These are phyloP conservation scores for Parazoanthus atlanticus DNA, from an alignment of 92 coral and sea anemone genomes.

Conservation along the genomic window DNA sequence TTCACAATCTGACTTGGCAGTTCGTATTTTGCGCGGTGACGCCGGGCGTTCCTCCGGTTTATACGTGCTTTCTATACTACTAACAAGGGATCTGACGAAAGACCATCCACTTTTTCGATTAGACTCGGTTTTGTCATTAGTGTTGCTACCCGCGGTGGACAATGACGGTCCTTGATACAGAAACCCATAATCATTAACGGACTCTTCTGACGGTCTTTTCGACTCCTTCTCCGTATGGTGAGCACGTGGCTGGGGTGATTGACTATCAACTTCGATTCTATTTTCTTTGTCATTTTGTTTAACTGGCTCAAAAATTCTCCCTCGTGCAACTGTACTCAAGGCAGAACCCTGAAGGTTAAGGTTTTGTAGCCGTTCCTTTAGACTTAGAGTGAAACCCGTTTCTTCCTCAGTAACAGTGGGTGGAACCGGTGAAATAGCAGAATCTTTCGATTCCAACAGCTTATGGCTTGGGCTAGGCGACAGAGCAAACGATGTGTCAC, in stretches of 20 bases:
- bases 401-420: conserved; percentile 6
- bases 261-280: not conserved
- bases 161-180: conserved; percentile 34
- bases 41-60: conserved; percentile 10
- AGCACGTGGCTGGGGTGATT: not conserved
- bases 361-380: conserved; percentile 54
- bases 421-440: conserved; percentile 2
- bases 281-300: not conserved
- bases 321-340: conserved; percentile 52
- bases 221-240: not conserved
- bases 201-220: not conserved
- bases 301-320: conserved; percentile 49
- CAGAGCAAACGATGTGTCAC: conserved; percentile 59
- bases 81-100: conserved; percentile 33
- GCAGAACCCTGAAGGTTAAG: conserved; percentile 55
- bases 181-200: conserved; percentile 14
- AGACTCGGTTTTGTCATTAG: not conserved
- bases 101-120: conserved; percentile 19
- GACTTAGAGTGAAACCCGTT: conserved; percentile 24
- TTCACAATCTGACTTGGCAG: not conserved
- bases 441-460: conserved; percentile 54
- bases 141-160: not conserved
- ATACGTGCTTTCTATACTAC: conserved; percentile 40
- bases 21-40: conserved; percentile 10
- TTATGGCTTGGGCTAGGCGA: conserved; percentile 62